Conservation (phyloP, 2,797 vertebrate species). For the Sphenodon punctatus region DNA sequence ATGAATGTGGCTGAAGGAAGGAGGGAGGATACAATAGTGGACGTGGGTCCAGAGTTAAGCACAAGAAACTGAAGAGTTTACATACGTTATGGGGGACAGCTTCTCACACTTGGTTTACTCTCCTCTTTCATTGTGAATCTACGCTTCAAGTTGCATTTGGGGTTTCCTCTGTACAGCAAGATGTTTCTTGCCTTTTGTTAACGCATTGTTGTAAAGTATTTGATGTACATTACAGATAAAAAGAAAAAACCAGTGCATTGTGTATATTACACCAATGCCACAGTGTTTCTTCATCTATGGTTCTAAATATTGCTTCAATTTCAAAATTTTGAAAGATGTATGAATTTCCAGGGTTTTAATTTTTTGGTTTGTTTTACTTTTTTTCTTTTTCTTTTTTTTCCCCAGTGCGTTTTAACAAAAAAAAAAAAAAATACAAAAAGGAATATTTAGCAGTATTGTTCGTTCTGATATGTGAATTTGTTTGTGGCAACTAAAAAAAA, state of each 20-base stretch:
- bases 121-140: constrained; percentile 85
- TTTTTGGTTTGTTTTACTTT: not conserved
- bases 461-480: constrained; percentile 88
- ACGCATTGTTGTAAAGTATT: constrained; percentile 98
- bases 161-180: constrained; percentile 87
- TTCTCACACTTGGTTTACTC: constrained; percentile 85
- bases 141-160: constrained; percentile 86
- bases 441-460: constrained; percentile 89
- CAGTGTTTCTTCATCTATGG: constrained; percentile 86
- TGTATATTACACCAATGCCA: constrained; percentile 95
- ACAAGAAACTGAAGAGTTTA: constrained; percentile 85
- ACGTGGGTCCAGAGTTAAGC: constrained; percentile 81
- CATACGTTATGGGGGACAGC: constrained; percentile 84
- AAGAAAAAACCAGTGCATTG: constrained; percentile 84
- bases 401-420: constrained; percentile 79
- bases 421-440: constrained; percentile 68
- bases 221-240: constrained; percentile 92
- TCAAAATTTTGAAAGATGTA: constrained; percentile 82
- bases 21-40: constrained; percentile 39
- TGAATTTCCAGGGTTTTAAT: constrained; percentile 74
- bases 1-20: constrained; percentile 67
- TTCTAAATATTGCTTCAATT: constrained; percentile 87
- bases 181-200: constrained; percentile 89
- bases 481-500: constrained; percentile 86
- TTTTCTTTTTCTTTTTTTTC: constrained; percentile 79